A percentile compares a stretch with the other conserved stretches of the same genome.
phyloP scores from a whole-genome alignment of 2,797 vertebrate genomes.

The Poeciliopsis presidionis region DNA sequence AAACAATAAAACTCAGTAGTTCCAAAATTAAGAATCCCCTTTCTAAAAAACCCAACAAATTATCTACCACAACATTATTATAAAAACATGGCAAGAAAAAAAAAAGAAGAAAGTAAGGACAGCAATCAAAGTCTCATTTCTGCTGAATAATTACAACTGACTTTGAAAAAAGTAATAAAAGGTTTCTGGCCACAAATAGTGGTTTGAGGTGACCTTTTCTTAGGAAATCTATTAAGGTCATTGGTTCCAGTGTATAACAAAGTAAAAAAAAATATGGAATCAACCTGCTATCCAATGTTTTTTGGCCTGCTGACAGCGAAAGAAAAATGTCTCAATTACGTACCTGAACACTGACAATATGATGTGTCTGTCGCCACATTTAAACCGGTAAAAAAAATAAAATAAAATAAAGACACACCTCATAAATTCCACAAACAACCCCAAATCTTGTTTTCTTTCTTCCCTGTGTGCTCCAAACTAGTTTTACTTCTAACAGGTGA shows the following conservation, averaged over 20 bases:
- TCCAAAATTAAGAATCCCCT: slow-evolving; percentile 69
- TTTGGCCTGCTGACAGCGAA: slow-evolving; percentile 39
- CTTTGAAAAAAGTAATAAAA: slow-evolving; percentile 40
- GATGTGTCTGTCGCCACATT: slow-evolving; percentile 53
- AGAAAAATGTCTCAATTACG: slow-evolving; percentile 28
- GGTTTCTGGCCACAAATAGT: slow-evolving; percentile 53
- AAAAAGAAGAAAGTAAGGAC: slow-evolving; percentile 8
- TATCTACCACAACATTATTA: slow-evolving; percentile 62
- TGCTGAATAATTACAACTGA: slow-evolving; percentile 68
- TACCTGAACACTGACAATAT: slow-evolving; percentile 46
- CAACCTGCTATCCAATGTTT: slow-evolving; percentile 42
- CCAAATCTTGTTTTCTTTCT: slow-evolving; percentile 6
- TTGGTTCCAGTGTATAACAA: slow-evolving; percentile 75
- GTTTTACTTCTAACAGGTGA: slow-evolving; percentile 39
- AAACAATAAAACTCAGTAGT: slow-evolving; percentile 81
- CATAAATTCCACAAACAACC: slow-evolving; percentile 20
- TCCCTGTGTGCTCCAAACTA: slow-evolving; percentile 25
- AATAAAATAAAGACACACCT: slow-evolving; percentile 28
- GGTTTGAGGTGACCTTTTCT: slow-evolving; percentile 59
- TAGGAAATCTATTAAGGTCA: slow-evolving; percentile 48
- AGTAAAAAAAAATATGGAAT: slow-evolving; percentile 33
- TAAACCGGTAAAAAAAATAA: slow-evolving; percentile 55
- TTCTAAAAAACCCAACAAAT: slow-evolving; percentile 49
- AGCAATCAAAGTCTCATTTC: slow-evolving; percentile 28
- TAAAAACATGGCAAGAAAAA: slow-evolving; percentile 61